Evolutionary conservation across 2,797 vertebrate species (phyloP).

Genomic region (Mycteria americana): DNA sequence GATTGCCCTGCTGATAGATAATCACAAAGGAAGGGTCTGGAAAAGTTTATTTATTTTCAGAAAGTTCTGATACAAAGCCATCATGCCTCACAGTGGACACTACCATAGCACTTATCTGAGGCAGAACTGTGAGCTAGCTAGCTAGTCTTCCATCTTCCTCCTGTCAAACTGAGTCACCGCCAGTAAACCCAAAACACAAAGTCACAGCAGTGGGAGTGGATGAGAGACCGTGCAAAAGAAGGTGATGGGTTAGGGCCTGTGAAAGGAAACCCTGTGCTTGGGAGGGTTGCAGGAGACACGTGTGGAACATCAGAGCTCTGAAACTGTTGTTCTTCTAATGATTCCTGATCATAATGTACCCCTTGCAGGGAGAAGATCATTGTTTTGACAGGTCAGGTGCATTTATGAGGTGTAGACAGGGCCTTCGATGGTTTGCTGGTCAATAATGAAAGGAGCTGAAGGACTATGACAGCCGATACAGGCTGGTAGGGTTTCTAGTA

Average conservation of each 20-base stretch:
- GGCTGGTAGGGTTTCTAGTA: neutral
- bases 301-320: neutral
- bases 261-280: neutral
- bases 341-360: neutral
- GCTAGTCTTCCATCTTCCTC: neutral
- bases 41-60: neutral
- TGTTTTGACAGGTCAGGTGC: neutral
- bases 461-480: neutral
- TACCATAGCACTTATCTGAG: neutral
- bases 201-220: neutral
- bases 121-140: neutral
- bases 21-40: neutral
- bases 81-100: neutral
- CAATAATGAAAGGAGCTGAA: neutral
- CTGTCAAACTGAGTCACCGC: neutral
- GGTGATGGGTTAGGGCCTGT: neutral
- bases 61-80: neutral
- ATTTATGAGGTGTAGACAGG: neutral
- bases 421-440: neutral
- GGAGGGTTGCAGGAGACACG: fast-evolving
- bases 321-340: neutral
- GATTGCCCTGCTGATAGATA: neutral
- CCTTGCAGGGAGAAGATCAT: neutral
- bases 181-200: neutral
- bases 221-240: neutral